These are phyloP conservation scores for Nibea albiflora DNA, from an alignment of 2,113 vertebrate genomes.

Conservation along the genomic window DNA sequence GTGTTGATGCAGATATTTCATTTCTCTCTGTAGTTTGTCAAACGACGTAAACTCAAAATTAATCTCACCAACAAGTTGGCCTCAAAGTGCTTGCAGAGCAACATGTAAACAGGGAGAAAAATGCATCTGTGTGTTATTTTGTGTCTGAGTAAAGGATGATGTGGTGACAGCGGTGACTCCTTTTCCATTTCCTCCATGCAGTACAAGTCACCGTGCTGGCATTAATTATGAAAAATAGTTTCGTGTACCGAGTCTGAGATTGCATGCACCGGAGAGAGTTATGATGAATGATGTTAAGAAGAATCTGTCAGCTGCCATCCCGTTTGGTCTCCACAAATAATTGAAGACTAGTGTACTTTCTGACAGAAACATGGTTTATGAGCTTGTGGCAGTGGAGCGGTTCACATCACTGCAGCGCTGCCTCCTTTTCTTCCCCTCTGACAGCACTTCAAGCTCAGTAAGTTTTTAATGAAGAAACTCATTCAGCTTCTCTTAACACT, in stretches of 20 bases:
- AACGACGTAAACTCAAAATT: conserved; percentile 34
- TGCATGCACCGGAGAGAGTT: conserved; percentile 35
- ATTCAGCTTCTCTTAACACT: conserved; percentile 2
- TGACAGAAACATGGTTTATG: conserved; percentile 69
- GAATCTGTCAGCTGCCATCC: conserved; percentile 57
- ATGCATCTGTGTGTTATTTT: conserved; percentile 38
- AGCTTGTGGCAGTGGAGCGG: conserved; percentile 27
- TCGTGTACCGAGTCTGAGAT: conserved; percentile 35
- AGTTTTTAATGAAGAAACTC: conserved; percentile 4
- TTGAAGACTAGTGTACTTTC: conserved; percentile 54
- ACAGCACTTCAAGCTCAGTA: conserved; percentile 22
- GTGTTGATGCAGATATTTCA: conserved; percentile 17
- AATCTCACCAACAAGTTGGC: conserved; percentile 41
- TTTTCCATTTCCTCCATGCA: conserved; percentile 53
- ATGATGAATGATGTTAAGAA: conserved; percentile 55
- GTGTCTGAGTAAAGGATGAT: conserved; percentile 57
- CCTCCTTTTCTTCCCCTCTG: conserved; percentile 21
- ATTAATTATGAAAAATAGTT: conserved; percentile 72
- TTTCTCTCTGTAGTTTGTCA: conserved; percentile 48
- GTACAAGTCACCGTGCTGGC: conserved; percentile 46
- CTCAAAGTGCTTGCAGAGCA: conserved; percentile 58
- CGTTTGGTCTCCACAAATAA: conserved; percentile 56
- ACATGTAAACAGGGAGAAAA: conserved; percentile 44
- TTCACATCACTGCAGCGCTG: background rate
- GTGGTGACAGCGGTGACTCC: conserved; percentile 39